Conservation (phyloP, 2,888 invertebrate genomes). For the Noctuana brunneofusca region DNA sequence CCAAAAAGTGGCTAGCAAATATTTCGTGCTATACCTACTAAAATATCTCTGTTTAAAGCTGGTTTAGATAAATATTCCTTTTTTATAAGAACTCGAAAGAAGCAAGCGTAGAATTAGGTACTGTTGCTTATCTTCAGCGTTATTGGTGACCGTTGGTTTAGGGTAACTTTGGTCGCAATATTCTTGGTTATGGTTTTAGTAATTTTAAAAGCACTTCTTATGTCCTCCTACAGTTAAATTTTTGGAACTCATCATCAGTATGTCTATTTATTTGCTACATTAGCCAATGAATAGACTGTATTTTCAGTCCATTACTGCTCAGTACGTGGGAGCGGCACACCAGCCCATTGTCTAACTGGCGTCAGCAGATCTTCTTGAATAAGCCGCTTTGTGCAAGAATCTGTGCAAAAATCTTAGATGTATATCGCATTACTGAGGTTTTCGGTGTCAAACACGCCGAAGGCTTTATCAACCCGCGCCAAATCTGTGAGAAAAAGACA, state of each 20-base stretch:
- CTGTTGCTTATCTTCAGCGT: too few species aligned
- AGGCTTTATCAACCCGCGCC: slow-evolving; percentile 37
- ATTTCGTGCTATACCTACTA: neutral
- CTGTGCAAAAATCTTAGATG: slow-evolving; percentile 42
- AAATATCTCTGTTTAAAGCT: neutral
- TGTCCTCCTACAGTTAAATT: too few species aligned
- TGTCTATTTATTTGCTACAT: slow-evolving; percentile 26
- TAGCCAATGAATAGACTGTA: slow-evolving; percentile 17
- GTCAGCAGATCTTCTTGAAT: slow-evolving; percentile 24
- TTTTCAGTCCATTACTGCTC: slow-evolving; percentile 17
- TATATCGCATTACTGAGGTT: slow-evolving; percentile 64
- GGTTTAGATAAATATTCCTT: neutral
- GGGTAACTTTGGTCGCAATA: too few species aligned
- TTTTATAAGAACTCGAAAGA: neutral
- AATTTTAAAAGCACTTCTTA: too few species aligned
- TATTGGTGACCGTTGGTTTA: too few species aligned
- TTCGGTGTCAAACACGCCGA: slow-evolving; percentile 66
- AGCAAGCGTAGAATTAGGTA: too few species aligned
- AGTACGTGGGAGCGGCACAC: slow-evolving; percentile 28
- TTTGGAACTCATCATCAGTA: neutral
- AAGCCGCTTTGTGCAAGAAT: slow-evolving; percentile 29
- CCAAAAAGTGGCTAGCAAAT: slow-evolving; percentile 5
- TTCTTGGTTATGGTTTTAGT: too few species aligned
- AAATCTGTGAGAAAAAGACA: slow-evolving; percentile 45
- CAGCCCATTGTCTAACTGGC: slow-evolving; percentile 24